Conservation (phyloP, 2,113 vertebrate genomes). For the Phainopepla nitens region DNA sequence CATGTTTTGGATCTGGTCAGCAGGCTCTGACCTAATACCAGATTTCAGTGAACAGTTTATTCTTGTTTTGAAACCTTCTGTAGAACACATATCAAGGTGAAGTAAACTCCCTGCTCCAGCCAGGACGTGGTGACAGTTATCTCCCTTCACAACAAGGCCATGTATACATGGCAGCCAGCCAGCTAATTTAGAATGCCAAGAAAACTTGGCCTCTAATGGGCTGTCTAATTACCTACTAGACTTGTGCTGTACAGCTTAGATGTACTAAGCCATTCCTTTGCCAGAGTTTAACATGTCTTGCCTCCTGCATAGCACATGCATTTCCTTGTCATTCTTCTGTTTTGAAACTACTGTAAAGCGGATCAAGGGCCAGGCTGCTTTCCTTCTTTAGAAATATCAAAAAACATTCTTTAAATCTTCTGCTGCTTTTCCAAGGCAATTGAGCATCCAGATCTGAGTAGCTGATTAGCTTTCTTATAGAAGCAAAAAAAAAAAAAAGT, state of each 20-base stretch:
- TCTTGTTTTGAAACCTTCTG: neutral
- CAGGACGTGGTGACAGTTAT: neutral
- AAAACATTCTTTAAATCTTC: neutral
- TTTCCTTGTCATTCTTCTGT: neutral
- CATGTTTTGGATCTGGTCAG: neutral
- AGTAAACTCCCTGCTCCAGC: neutral
- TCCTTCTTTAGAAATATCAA: neutral
- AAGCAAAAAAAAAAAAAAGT: neutral
- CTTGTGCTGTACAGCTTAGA: neutral
- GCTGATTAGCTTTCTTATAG: neutral
- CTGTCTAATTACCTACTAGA: conserved; percentile 52
- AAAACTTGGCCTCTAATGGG: conserved; percentile 54
- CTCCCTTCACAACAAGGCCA: conserved; percentile 12
- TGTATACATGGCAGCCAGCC: conserved; percentile 28
- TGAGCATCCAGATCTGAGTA: neutral
- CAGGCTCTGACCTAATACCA: neutral
- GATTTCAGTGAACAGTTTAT: neutral
- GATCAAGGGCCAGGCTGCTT: neutral
- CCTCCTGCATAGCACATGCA: neutral
- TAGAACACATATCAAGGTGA: neutral
- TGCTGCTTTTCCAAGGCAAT: neutral
- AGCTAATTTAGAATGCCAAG: conserved; percentile 43
- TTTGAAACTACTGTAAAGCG: neutral
- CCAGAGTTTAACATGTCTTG: neutral
- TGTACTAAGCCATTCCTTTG: conserved; percentile 9